Conservation (phyloP, 2,888 invertebrate genomes). For the Flexamia atlantica region DNA sequence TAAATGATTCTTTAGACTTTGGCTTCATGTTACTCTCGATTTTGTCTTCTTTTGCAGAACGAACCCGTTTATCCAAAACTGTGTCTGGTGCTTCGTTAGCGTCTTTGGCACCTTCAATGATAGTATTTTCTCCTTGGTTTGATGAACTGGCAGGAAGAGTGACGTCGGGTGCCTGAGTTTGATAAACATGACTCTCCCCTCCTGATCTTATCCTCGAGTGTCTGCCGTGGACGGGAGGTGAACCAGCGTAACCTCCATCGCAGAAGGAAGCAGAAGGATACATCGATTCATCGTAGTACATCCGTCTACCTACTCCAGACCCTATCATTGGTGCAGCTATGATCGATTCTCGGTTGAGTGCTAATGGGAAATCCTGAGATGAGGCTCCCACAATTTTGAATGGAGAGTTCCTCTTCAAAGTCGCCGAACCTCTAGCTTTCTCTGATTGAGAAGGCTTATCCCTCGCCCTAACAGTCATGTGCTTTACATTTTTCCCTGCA, state of each 20-base stretch:
- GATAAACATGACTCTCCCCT: neutral
- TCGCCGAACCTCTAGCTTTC: neutral
- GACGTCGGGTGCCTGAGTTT: neutral
- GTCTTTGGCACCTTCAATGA: neutral
- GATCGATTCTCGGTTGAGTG: neutral
- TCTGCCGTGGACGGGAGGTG: neutral
- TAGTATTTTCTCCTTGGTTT: neutral
- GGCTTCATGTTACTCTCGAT: neutral
- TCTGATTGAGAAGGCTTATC: neutral
- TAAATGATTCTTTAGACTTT: neutral
- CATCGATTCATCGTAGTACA: neutral
- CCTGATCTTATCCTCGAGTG: neutral
- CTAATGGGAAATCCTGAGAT: neutral
- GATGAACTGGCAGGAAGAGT: neutral
- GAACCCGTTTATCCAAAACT: neutral
- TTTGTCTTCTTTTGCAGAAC: neutral
- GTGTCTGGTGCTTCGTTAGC: neutral
- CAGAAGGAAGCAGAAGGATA: neutral
- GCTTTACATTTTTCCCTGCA: neutral
- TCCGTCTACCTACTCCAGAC: neutral
- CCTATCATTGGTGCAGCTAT: neutral
- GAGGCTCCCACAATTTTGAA: neutral
- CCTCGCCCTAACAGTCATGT: neutral
- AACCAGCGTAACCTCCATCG: neutral
- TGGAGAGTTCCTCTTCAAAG: neutral